Conservation (phyloP, 2,113 vertebrate species). For the Pyrgilauda ruficollis region DNA sequence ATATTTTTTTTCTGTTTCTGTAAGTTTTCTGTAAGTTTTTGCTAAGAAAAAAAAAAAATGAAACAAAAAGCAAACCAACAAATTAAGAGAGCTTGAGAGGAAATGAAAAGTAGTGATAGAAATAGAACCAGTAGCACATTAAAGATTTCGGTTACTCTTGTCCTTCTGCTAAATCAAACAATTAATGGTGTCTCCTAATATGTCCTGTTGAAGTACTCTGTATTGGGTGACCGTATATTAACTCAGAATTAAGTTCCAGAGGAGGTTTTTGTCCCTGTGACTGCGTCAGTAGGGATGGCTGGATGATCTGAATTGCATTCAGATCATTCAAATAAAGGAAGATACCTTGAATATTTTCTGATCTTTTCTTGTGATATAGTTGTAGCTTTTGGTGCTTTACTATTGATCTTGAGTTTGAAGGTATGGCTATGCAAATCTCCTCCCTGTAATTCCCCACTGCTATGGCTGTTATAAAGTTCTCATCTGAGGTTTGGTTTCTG, state of each 20-base stretch:
- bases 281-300: fast-evolving
- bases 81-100: not conserved
- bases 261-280: not conserved
- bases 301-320: not conserved
- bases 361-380: not conserved
- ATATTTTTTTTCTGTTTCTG: fast-evolving
- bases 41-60: not conserved
- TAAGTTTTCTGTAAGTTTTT: not conserved
- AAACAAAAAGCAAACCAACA: not conserved
- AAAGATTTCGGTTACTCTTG: not conserved
- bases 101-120: not conserved
- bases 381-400: no score
- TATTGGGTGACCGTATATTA: not conserved
- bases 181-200: not conserved
- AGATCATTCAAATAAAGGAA: not conserved
- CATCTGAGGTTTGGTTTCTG: not conserved
- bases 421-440: no score
- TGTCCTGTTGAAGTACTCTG: not conserved
- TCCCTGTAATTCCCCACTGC: not conserved
- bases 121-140: not conserved
- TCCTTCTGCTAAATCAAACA: not conserved
- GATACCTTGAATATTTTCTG: not conserved
- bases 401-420: no score
- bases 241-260: not conserved
- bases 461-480: not conserved